Evolutionary conservation across 2,797 vertebrate species (phyloP), one percentile per base, ranked within the genome.

Genomic region (Craterocephalus amniculus): DNA sequence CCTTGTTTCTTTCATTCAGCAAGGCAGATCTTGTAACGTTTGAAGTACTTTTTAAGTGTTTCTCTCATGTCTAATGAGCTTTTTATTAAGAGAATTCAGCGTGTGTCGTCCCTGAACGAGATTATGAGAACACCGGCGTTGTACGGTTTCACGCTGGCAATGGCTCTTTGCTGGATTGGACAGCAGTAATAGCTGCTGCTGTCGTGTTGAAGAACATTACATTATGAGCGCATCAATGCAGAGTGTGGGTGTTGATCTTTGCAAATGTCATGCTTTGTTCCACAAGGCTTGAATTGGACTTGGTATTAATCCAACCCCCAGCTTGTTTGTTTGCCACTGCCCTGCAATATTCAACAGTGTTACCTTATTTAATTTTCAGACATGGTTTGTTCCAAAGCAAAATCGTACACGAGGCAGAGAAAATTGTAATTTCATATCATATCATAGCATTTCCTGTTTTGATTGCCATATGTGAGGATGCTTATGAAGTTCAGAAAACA

Each of bases 191-290:
- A 67, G 66, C 61, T 59, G n/a, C 62, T 22, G 71, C 73, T 75
- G 85, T 74, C 79, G 59, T 72, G 72, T 81, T 75, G 26, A 60
- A 76, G 83, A 80, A 78, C 64, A 24, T 76, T 71, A 80, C 79
- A 78, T 89, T 85, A 84, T 84, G 80, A 79, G 87, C 84, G 86
- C 86, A 80, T 86, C 88, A 85, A 76, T 83, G 80, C 61, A 70
- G 70, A 73, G 83, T 83, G 83, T 83, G 83, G 81, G 68, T 84
- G 90, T 87, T 92, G 92, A 92, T 92, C 85, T 92, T 91, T 91
- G 74, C 36, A 93, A 92, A 93, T 92, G 91, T 89, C 92, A 93
- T 58, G 69, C 80, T 84, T 71, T 69, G 64, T 64, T 86, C 80
- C 72, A 70, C 87, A 60, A 65, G 70, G 65, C 66, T 79, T 59